Percentiles rank a stretch among this genome's conserved stretches.
These are phyloP conservation scores for Listrodromus nycthemerus DNA, from an alignment of 2,888 invertebrate genomes.

Conservation along the genomic window DNA sequence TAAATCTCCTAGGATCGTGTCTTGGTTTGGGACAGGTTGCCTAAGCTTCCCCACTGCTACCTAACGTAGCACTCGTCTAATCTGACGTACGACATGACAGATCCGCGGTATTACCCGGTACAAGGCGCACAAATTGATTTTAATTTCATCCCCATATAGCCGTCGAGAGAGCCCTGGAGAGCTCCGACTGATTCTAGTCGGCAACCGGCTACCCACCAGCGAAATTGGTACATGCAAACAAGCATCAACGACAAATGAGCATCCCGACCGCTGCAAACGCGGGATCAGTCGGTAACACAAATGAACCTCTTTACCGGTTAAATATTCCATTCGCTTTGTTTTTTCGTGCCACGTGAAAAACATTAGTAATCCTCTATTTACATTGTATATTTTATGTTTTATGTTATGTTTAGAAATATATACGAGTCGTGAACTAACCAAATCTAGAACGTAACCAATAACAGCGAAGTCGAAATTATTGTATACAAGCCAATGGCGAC, in stretches of 20 bases:
- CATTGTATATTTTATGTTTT: too few species aligned
- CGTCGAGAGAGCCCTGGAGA: conserved; percentile 1
- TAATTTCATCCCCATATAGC: conserved; percentile 65
- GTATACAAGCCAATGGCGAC: conserved; percentile 43
- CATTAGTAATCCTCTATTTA: conserved; percentile 9
- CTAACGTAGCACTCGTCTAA: conserved; percentile 72
- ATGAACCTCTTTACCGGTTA: conserved; percentile 16
- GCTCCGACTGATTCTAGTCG: conserved; percentile 12
- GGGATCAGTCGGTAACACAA: background rate
- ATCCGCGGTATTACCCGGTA: conserved; percentile 71
- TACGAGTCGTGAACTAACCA: conserved; percentile 46
- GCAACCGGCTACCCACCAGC: conserved; percentile 13
- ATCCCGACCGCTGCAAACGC: conserved; percentile 4
- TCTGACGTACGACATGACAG: conserved; percentile 77
- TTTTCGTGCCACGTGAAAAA: conserved; percentile 38
- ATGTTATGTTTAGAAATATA: background rate
- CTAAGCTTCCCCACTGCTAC: conserved; percentile 58
- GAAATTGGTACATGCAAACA: conserved; percentile 9
- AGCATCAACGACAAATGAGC: conserved; percentile 15
- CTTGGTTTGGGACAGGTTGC: conserved; percentile 62
- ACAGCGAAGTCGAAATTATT: background rate
- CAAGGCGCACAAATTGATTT: conserved; percentile 71
- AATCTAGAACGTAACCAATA: conserved; percentile 8
- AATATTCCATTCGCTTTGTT: conserved; percentile 12
- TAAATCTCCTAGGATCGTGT: conserved; percentile 62